Evolutionary conservation across 2,797 vertebrate genomes (phyloP).

Genomic region (Heliangelus exortis): DNA sequence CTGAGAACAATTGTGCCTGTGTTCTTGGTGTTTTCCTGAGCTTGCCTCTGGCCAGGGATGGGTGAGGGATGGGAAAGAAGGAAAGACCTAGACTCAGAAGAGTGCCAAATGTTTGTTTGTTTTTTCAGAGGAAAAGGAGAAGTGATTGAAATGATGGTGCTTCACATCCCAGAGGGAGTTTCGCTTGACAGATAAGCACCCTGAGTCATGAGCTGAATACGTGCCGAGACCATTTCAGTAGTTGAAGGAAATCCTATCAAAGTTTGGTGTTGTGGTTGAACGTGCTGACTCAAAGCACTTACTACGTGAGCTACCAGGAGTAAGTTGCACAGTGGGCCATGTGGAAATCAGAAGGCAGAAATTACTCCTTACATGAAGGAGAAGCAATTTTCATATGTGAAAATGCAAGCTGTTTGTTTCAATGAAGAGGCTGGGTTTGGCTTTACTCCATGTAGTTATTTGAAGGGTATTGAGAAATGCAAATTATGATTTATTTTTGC

Average conservation of each 20-base stretch:
- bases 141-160: constrained; percentile 28
- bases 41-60: constrained; percentile 47
- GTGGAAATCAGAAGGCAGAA: background rate
- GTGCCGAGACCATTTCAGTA: constrained; percentile 25
- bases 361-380: background rate
- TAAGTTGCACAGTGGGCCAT: background rate
- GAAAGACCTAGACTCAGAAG: constrained; percentile 28
- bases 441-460: constrained; percentile 44
- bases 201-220: constrained; percentile 56
- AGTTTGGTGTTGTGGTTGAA: constrained; percentile 31
- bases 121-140: constrained; percentile 46
- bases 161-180: constrained; percentile 52
- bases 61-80: constrained; percentile 10
- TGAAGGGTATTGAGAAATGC: constrained; percentile 58
- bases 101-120: constrained; percentile 37
- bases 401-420: constrained; percentile 34
- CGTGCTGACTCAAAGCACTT: constrained; percentile 64
- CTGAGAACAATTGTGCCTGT: background rate
- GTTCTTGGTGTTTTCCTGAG: background rate
- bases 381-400: constrained; percentile 8
- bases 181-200: constrained; percentile 57
- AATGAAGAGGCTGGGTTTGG: constrained; percentile 36
- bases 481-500: constrained; percentile 64
- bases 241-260: constrained; percentile 46
- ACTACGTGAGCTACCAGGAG: constrained; percentile 54